phyloP scores from a whole-genome alignment of 2,113 vertebrate genomes.

The Grantiella picta region DNA sequence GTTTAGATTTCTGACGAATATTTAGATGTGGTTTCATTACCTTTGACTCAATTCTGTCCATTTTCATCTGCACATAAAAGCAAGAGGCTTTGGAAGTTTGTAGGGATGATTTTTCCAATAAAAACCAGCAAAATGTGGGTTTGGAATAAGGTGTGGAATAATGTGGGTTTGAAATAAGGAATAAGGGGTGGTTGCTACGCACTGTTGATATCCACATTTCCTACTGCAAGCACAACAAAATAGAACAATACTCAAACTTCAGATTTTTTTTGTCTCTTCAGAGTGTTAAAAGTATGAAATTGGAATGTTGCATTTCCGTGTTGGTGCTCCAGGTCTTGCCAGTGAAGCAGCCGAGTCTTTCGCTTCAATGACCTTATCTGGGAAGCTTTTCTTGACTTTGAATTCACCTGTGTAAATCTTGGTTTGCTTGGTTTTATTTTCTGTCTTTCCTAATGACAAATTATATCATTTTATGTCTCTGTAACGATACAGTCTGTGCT shows the following conservation, averaged over 20 bases:
- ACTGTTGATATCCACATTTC: neutral
- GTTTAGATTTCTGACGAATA: neutral
- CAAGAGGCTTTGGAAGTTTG: neutral
- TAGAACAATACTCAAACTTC: neutral
- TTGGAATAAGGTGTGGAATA: neutral
- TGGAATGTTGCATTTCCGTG: accelerated
- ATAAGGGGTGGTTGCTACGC: accelerated
- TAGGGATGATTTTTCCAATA: neutral
- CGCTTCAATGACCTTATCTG: neutral
- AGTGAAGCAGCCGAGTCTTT: neutral
- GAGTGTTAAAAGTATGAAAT: neutral
- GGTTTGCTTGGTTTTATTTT: neutral
- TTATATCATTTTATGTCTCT: neutral
- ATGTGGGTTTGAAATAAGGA: neutral
- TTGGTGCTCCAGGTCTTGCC: neutral
- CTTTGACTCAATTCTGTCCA: neutral
- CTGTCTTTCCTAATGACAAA: neutral
- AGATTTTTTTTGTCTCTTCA: no score
- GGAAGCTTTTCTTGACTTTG: neutral
- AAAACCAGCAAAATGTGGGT: neutral
- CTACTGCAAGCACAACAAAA: neutral
- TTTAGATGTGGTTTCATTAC: accelerated
- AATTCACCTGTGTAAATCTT: neutral
- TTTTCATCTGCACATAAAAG: neutral
- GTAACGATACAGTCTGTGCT: accelerated